A percentile compares a stretch with the other conserved stretches of the same genome.
phyloP scores from a whole-genome alignment of 1,140 invertebrate species.

The Diorhabda elongata region DNA sequence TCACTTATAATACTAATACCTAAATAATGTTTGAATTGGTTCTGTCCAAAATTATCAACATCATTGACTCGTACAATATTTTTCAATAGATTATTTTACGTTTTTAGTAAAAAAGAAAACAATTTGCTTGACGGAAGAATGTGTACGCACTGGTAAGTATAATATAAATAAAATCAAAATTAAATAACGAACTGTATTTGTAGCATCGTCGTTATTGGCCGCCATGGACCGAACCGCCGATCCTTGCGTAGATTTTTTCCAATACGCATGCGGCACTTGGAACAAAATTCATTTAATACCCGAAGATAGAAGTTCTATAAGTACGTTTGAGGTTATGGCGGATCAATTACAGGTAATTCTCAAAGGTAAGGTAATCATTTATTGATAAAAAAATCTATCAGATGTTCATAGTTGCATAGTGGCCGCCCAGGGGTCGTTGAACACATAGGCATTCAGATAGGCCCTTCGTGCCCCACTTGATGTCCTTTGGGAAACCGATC shows the following conservation, averaged over 20 bases:
- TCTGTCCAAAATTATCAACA: not conserved
- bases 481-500: no score
- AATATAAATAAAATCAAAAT: not conserved
- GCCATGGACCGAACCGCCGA: slow-evolving; percentile 78
- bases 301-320: slow-evolving; percentile 81
- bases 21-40: no score
- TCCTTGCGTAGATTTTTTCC: slow-evolving; percentile 86
- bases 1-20: no score
- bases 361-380: slow-evolving; percentile 52
- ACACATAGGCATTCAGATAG: no score
- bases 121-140: slow-evolving; percentile 67
- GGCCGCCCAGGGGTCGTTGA: no score
- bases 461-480: no score
- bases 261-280: slow-evolving; percentile 87
- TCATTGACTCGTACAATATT: not conserved
- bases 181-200: slow-evolving; percentile 8
- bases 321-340: slow-evolving; percentile 80
- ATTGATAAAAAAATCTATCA: no score
- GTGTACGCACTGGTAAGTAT: slow-evolving; percentile 62
- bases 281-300: slow-evolving; percentile 85
- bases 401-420: no score
- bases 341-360: slow-evolving; percentile 82
- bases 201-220: slow-evolving; percentile 77
- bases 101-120: slow-evolving; percentile 50
- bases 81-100: no score